Evolutionary conservation across 92 coral and sea anemone genomes (phyloP), one percentile per base, ranked within the genome.

Genomic region (Siderastrea radians): DNA sequence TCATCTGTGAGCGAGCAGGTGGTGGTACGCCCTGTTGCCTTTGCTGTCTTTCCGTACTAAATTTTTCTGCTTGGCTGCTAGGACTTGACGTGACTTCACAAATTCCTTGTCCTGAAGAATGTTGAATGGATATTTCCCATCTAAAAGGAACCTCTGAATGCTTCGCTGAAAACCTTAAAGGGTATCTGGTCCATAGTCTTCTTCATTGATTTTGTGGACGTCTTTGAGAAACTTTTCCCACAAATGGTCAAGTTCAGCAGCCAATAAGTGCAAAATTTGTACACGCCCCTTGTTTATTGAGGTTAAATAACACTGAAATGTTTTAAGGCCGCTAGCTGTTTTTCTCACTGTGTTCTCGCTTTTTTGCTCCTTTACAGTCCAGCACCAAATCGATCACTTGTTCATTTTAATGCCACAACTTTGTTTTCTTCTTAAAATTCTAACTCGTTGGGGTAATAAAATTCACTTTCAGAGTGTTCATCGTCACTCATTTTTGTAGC

Each of bases 21-120:
- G 75, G 88, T 88, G n/a, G 26, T 91, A 53, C 8, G 88, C 88
- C 82, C 76, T 79, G 77, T 87, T 82, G 8, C 91, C 90, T 62
- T 90, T 90, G 59, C 79, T 64, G 55, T 75, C 65, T 62, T 84
- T 53, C 26, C 74, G 49, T 0, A 83, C 92, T 11, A 88, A 81
- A 45, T 50, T 61, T 75, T 81, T 72, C 17, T 62, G 54, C 53
- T 87, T 87, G 52, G 90, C 87, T n/a, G 78, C 69, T 59, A 87
- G 68, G 19, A 69, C 78, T 80, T 87, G 49, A 61, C 81, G 74
- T 5, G 90, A 79, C 67, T 55, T 74, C 55, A 43, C 77, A 75
- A 90, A 90, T 51, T 79, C 84, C 59, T 71, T 54, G 68, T 90
- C 84, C 49, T 72, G 53, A 45, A 90, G 75, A 67, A 90, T 81